phyloP scores from a whole-genome alignment of 2,888 invertebrate species.

The Rugalucina vietnamica region DNA sequence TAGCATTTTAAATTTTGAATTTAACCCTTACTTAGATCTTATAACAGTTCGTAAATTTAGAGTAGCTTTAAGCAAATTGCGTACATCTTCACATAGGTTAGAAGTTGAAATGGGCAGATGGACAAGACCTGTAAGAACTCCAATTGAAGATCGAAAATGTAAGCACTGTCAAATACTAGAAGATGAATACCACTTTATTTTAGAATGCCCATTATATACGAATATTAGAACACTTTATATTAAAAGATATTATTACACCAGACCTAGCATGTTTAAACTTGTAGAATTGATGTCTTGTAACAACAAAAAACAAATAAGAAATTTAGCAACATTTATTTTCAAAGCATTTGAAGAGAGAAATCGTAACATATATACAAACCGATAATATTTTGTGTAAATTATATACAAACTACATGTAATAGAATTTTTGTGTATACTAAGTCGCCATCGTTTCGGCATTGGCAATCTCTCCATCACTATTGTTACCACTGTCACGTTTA shows the following conservation, averaged over 20 bases:
- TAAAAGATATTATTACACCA: not conserved
- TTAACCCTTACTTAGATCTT: not conserved
- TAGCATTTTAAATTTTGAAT: not conserved
- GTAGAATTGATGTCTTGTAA: too few relatives aligned
- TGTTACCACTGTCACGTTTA: too few relatives aligned
- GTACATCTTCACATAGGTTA: not conserved
- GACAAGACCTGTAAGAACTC: not conserved
- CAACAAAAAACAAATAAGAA: too few relatives aligned
- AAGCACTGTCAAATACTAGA: not conserved
- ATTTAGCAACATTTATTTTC: too few relatives aligned
- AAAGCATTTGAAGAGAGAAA: too few relatives aligned
- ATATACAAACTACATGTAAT: too few relatives aligned
- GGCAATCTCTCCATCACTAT: too few relatives aligned
- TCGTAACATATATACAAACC: too few relatives aligned
- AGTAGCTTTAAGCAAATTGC: not conserved
- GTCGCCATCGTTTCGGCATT: too few relatives aligned
- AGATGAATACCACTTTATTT: not conserved
- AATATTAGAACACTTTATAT: not conserved
- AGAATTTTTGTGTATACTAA: too few relatives aligned
- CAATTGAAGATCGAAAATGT: constrained; percentile 1
- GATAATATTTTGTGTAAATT: too few relatives aligned
- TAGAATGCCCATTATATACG: not conserved
- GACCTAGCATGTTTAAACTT: not conserved
- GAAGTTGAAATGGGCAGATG: not conserved
- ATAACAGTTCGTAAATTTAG: not conserved